Evolutionary conservation across 2,113 vertebrate species (phyloP).

Genomic region (Prunella fulvescens): DNA sequence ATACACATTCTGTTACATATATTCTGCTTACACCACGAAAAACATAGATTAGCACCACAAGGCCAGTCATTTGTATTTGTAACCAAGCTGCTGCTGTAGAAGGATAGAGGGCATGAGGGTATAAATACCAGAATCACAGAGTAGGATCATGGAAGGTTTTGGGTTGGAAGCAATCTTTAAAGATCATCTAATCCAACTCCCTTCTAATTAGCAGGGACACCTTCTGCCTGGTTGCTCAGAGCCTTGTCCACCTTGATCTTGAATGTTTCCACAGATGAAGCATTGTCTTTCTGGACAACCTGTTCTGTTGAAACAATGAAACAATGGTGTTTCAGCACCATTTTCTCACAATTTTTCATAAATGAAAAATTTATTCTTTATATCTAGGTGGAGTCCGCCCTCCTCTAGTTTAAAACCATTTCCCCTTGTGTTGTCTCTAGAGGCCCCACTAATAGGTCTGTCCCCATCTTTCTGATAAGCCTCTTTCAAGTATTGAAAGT

Average conservation of each 20-base stretch:
- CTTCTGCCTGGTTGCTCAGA: neutral
- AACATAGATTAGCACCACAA: neutral
- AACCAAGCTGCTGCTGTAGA: neutral
- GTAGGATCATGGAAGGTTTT: neutral
- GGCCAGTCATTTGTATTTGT: neutral
- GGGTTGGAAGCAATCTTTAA: neutral
- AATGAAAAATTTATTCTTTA: neutral
- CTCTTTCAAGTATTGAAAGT: neutral
- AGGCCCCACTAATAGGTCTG: neutral
- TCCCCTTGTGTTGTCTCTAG: neutral
- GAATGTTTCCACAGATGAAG: neutral
- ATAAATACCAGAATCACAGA: neutral
- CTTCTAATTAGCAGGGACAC: neutral
- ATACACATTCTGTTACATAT: neutral
- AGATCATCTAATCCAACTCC: neutral
- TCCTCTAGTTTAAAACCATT: neutral
- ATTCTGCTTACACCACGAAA: neutral
- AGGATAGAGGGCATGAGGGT: fast-evolving
- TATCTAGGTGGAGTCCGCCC: neutral
- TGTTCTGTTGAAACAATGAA: neutral
- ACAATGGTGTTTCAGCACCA: neutral
- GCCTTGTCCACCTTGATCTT: fast-evolving
- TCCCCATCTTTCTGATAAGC: neutral
- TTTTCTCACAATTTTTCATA: too few relatives aligned
- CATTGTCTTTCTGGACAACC: neutral